phyloP scores from a whole-genome alignment of 2,888 invertebrate species.

The Notodonta ziczac region DNA sequence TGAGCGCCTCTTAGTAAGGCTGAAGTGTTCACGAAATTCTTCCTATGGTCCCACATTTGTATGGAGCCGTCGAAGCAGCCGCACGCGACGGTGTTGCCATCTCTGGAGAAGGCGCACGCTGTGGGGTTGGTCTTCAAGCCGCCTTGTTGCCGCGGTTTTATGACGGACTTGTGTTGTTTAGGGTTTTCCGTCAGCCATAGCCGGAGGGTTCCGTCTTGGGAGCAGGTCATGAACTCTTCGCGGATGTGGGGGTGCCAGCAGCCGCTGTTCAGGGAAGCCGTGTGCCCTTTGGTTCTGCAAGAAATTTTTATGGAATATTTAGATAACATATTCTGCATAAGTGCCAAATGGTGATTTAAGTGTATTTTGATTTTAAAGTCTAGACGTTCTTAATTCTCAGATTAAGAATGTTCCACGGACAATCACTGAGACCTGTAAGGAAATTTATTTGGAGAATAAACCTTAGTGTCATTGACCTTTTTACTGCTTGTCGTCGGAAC shows the following conservation, averaged over 20 bases:
- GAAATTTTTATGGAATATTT: not conserved
- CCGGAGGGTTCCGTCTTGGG: conserved; percentile 96
- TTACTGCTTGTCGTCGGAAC: no score
- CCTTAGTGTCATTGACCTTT: no score
- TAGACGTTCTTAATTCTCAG: no score
- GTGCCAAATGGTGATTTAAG: no score
- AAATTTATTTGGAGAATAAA: no score
- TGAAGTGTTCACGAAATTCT: conserved; percentile 94
- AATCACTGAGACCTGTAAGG: no score
- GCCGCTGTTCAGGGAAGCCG: conserved; percentile 94
- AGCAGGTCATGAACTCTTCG: conserved; percentile 97
- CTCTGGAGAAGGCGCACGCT: conserved; percentile 92
- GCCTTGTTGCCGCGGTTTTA: conserved; percentile 94
- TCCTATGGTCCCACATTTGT: conserved; percentile 98
- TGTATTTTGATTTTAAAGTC: no score
- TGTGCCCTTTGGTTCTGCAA: conserved; percentile 94
- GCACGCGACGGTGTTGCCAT: conserved; percentile 94
- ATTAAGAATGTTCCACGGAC: no score
- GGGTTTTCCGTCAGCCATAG: conserved; percentile 95
- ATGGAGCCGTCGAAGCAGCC: conserved; percentile 98
- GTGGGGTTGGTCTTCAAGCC: conserved; percentile 95
- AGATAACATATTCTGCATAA: no score
- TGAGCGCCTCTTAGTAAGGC: conserved; percentile 92
- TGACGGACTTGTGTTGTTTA: conserved; percentile 91
- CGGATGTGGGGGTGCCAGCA: conserved; percentile 96